Evolutionary conservation across 2,113 vertebrate genomes (phyloP).

Genomic region (Oryzias curvinotus): DNA sequence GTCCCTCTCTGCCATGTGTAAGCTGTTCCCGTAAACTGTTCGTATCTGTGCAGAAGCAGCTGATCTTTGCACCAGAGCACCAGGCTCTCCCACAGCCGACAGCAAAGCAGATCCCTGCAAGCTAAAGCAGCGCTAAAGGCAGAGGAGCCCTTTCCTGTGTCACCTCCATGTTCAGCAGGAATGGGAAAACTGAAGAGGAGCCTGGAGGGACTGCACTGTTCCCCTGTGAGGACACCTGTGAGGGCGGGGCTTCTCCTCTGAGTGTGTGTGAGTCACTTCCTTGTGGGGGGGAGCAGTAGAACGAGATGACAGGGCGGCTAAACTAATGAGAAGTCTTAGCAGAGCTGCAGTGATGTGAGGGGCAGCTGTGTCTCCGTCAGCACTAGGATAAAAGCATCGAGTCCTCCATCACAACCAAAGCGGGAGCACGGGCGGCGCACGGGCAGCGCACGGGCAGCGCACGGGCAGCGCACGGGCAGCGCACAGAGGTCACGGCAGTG

Average conservation of each 20-base stretch:
- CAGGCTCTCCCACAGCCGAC: no score
- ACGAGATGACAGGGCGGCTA: slow-evolving; percentile 71
- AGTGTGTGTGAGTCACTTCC: slow-evolving; percentile 40
- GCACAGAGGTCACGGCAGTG: slow-evolving; percentile 16
- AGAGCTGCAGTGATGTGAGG: slow-evolving; percentile 62
- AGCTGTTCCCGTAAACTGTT: no score
- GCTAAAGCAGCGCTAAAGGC: no score
- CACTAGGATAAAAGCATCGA: neutral
- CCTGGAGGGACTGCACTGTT: no score
- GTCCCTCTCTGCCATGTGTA: no score
- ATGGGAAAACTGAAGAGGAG: no score
- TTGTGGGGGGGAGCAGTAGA: slow-evolving; percentile 31
- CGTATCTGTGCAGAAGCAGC: no score
- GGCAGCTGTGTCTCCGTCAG: slow-evolving; percentile 56
- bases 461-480: slow-evolving; percentile 5
- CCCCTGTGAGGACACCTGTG: slow-evolving; percentile 46
- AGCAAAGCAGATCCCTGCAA: no score
- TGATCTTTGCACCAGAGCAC: no score
- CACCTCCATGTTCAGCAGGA: no score
- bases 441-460: slow-evolving; percentile 16
- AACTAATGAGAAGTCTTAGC: slow-evolving; percentile 66
- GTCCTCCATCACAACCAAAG: no score
- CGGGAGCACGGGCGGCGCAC: neutral
- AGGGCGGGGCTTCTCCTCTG: slow-evolving; percentile 10
- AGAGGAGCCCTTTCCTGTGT: no score